A percentile compares a stretch with the other conserved stretches of the same genome.
Conservation (phyloP, 53 echinoderm and acorn worm genomes). For the Echinarachnius parma region DNA sequence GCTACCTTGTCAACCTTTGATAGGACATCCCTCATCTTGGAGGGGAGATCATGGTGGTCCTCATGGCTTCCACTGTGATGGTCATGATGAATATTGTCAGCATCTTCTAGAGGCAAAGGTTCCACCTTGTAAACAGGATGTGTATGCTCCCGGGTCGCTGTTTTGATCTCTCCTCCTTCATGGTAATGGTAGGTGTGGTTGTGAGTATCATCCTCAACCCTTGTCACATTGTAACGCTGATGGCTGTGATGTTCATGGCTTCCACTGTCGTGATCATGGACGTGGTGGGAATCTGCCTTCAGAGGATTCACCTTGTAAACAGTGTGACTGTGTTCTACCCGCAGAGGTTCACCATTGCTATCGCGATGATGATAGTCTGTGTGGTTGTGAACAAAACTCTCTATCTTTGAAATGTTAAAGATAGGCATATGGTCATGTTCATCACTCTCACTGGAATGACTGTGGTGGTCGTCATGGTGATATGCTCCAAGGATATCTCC, state of each 20-base stretch:
- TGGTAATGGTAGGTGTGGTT: conserved; percentile 33
- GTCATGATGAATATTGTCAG: conserved; percentile 2
- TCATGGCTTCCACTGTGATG: conserved; percentile 34
- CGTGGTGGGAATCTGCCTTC: conserved; percentile 9
- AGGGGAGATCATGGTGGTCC: conserved; percentile 9
- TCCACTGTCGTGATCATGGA: conserved; percentile 16
- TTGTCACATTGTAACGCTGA: conserved; percentile 3
- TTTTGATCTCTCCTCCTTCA: neutral
- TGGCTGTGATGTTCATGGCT: conserved; percentile 22
- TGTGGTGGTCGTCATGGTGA: conserved; percentile 12
- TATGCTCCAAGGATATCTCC: neutral
- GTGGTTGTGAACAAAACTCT: conserved; percentile 15
- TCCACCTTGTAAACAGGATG: conserved; percentile 33
- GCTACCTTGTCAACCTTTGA: neutral
- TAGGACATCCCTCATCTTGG: neutral
- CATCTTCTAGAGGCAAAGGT: neutral
- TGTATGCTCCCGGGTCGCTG: conserved; percentile 4
- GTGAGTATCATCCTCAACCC: conserved; percentile 11
- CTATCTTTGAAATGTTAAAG: conserved; percentile 18
- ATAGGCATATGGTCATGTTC: conserved; percentile 36
- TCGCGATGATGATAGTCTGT: conserved; percentile 19
- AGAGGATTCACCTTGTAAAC: conserved; percentile 5
- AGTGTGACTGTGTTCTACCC: neutral
- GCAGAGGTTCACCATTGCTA: neutral
- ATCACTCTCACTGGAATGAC: conserved; percentile 15